Evolutionary conservation across 2,797 vertebrate species (phyloP).

Genomic region (Crax fasciolata): DNA sequence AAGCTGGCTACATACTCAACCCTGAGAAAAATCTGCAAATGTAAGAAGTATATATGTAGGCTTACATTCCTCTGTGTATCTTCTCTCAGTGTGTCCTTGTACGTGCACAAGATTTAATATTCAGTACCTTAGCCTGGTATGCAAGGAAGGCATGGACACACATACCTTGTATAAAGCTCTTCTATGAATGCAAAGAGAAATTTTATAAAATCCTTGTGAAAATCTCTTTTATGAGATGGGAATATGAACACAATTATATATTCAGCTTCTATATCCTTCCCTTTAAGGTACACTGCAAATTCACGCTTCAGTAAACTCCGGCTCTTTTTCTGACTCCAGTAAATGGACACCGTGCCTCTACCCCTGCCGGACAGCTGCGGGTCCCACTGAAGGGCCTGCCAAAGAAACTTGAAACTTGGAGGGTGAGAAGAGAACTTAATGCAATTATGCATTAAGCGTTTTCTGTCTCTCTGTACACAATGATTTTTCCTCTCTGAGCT

Average conservation of each 20-base stretch:
- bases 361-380: background rate
- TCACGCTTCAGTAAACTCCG: background rate
- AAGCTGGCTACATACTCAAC: background rate
- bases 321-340: background rate
- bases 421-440: background rate
- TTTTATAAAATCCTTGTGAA: background rate
- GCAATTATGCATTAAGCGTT: background rate
- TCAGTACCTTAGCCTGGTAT: background rate
- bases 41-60: background rate
- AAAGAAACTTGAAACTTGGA: background rate
- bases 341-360: background rate
- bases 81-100: background rate
- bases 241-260: background rate
- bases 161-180: background rate
- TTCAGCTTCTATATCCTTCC: background rate
- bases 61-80: background rate
- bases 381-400: background rate
- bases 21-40: background rate
- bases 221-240: background rate
- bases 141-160: background rate
- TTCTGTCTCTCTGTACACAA: background rate
- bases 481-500: background rate
- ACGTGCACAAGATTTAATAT: background rate
- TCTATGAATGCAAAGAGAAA: background rate
- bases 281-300: constrained; percentile 17